Base-by-base conservation (phyloP, 1,140 invertebrate species). In the Aphelenchoides avenae region DNA sequence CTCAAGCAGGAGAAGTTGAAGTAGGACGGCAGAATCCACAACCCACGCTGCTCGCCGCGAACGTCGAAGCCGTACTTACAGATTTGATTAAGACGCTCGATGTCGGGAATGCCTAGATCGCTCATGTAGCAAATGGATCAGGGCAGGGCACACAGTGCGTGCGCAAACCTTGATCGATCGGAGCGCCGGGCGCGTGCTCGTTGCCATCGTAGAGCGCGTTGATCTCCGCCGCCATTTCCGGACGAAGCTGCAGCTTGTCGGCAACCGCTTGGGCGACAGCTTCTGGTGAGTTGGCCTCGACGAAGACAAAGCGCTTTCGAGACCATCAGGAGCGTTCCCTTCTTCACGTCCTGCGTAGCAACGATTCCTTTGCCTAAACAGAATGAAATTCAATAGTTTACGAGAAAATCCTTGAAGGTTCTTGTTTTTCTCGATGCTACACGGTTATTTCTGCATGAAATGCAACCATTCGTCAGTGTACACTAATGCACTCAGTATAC, bases 261-360 rank as follows among this genome's bases (percentile, higher is more conserved):
- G 15, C 30, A 11, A 20, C 30, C 41, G 7, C 15, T 11, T 20
- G 7, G 7, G 15, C 7, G 15, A 43, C 9, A 15, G 18, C 41
- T 18, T 11, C 15, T 6, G 9, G 9, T 15, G 15, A 7, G 15
- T 7, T 7, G 24, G 29, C 43, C 5, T 36, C 26, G 43, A n/a
- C n/a, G n/a, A n/a, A n/a, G n/a, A 31, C 3, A 46, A 46, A 46
- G 18, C n/a, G 43, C 43, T 46, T 46, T 46, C 5, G 43, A 46
- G 26, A n/a, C 43, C n/a, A 46, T 18, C 43, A 46, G 13, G 3
- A 46, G 43, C 15, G 43, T 46, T 36, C 43, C 43, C 34, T 46
- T 36, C 43, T 46, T 15, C 3, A 46, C 13, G 34, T 18, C 15
- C 3, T 24, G 29, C 13, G 43, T 20, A 26, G 43, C 43, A n/a